Base-by-base conservation (phyloP, 1,140 invertebrate genomes). In the Drosophila arizonae region DNA sequence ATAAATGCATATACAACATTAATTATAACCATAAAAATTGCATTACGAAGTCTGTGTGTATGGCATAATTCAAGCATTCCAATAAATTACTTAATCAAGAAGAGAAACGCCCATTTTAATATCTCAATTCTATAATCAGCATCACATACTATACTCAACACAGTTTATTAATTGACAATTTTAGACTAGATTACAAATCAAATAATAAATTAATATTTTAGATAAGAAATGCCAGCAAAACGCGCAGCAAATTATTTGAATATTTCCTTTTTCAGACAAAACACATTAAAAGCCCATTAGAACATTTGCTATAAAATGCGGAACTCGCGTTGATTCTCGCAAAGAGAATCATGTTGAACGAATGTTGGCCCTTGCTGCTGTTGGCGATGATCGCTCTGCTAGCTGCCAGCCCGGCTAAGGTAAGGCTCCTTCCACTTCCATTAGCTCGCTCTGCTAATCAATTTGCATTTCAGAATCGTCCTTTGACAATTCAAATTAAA, bases 241-340 rank as follows among this genome's bases (percentile, higher is more conserved):
- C 3, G 21, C 11, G 50, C 50, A 9, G n/a, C 13, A 52, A 52
- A 51, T 51, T 51, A 51, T 28, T n/a, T 26, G 0, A 30, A 10
- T 30, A 0, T 10, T 9, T 33, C n/a, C n/a, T 2, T 43, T 26
- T 15, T 43, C 15, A 6, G 28, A 8, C 36, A 43, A 45, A 4
- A 28, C 39, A 57, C 5, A 60, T 60, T 60, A 48, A 60, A 60
- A 17, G 11, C 21, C 6, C 10, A 46, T 60, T 46, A 60, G 4
- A 5, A n/a, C 6, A 5, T n/a, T n/a, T 15, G 2, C n/a, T 56
- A 56, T 56, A 56, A 56, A 56, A 24, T 11, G 17, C 9, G 21
- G 1, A 1, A 41, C 1, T n/a, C 11, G 17, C 13, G 2, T 9
- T 57, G 21, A 41, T 11, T 26, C 54, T 21, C 17, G 5, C 0